Base-by-base conservation (phyloP, 2,888 invertebrate species). In the Andrena hattorfiana region DNA sequence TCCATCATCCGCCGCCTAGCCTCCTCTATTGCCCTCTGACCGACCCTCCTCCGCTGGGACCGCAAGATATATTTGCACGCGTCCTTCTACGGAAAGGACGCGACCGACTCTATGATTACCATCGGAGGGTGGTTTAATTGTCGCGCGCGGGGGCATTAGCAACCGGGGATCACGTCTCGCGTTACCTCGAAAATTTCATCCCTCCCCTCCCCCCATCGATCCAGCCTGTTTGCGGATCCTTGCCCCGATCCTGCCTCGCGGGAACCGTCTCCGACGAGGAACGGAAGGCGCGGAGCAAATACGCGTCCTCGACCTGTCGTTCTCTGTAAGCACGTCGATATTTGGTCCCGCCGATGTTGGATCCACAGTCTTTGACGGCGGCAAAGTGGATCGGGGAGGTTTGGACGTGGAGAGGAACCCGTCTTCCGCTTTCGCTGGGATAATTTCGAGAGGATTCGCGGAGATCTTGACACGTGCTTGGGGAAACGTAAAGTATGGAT, bases 1-100 rank as follows among this genome's bases (percentile, higher is more conserved):
- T 90, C 89, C 88, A 86, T 90, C 90, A 89, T 76, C 30, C 54
- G 13, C 70, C 70, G 48, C 51, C 51, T 13, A 23, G 30, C 59
- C 63, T 30, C 59, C 75, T 16, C 60, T 49, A 64, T 66, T 59
- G 35, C 13, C 35, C 66, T 23, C 62, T 32, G 49, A n/a, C 28
- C 62, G 72, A 54, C 77, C 56, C 73, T 83, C 77, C 70, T 81
- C 82, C 83, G 62, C 26, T 26, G 82, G 73, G 63, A 82, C 62
- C 72, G 59, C 42, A 59, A 54, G 23, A 56, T 63, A 51, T 20
- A 8, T 28, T 35, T 60, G 48, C 28, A 26, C 54, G 28, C 26
- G 70, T 71, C 70, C 79, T 74, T 70, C 67, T 13, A 26, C 56
- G 67, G 16, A 75, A 75, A 81, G 67, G 73, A 82, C 69, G n/a